Conservation (phyloP, 2,113 vertebrate genomes). For the Melanotaenia duboulayi region DNA sequence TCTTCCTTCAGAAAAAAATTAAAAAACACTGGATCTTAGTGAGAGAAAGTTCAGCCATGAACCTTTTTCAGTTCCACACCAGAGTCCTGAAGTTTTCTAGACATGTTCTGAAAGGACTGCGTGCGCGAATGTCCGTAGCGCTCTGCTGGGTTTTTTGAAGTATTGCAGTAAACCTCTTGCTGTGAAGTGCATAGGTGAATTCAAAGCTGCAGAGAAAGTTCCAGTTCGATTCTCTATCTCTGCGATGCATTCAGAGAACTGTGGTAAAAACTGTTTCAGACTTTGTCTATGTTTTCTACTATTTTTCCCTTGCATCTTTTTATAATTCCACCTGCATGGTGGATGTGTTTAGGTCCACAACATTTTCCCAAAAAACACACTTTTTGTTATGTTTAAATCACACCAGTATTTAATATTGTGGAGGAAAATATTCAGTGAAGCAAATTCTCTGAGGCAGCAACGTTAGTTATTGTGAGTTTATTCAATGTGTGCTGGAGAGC, state of each 20-base stretch:
- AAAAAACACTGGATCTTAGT: neutral
- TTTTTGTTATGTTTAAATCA: conserved; percentile 30
- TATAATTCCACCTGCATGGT: neutral
- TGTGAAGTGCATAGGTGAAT: neutral
- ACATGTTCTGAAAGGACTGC: neutral
- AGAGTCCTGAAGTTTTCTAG: neutral
- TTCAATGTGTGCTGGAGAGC: conserved; percentile 32
- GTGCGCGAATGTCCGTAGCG: no score
- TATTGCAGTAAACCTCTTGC: neutral
- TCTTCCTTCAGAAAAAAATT: neutral
- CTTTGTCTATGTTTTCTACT: neutral
- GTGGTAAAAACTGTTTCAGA: no score
- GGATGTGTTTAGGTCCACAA: neutral
- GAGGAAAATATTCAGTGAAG: conserved; percentile 42
- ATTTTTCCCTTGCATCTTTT: neutral
- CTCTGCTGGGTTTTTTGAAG: no score
- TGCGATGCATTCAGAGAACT: neutral
- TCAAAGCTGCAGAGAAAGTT: neutral
- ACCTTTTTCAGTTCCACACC: neutral
- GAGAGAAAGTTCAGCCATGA: neutral
- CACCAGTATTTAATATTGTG: conserved; percentile 37
- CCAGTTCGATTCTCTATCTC: neutral
- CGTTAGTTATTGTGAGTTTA: conserved; percentile 47
- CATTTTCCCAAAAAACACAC: neutral
- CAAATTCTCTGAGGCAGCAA: conserved; percentile 48